Conservation (phyloP, 2,797 vertebrate genomes). For the Sebastes glaucus region DNA sequence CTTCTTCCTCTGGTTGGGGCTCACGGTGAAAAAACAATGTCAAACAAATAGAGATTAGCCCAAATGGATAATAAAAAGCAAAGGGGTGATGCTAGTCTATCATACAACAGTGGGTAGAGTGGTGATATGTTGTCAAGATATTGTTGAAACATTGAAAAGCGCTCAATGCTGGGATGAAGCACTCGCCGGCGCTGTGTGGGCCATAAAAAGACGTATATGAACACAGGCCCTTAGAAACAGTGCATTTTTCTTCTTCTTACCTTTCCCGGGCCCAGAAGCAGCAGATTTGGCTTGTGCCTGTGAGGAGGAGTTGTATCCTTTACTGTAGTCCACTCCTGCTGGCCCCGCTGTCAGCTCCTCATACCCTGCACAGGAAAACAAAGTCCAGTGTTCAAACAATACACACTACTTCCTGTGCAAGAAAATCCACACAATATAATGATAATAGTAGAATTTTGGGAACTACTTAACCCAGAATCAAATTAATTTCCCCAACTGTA, state of each 20-base stretch:
- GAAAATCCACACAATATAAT: not conserved
- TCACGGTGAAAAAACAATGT: no score
- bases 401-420: not conserved
- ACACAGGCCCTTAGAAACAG: not conserved
- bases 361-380: conserved; percentile 82
- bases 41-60: no score
- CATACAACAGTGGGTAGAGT: no score
- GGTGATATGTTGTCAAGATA: no score
- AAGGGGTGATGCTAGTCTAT: no score
- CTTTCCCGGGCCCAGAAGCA: conserved; percentile 93
- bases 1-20: no score
- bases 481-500: not conserved
- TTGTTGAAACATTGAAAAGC: no score
- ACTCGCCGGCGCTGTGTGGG: no score
- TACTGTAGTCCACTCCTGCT: conserved; percentile 91
- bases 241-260: conserved; percentile 64
- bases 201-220: no score
- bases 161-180: no score
- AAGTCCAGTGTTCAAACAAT: not conserved
- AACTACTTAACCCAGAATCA: not conserved
- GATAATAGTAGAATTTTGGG: no score
- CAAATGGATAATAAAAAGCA: no score
- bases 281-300: conserved; percentile 95
- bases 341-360: conserved; percentile 94
- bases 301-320: conserved; percentile 92